These are phyloP conservation scores for Drosophila nigrodunni DNA, from an alignment of 1,140 invertebrate species.

Conservation along the genomic window DNA sequence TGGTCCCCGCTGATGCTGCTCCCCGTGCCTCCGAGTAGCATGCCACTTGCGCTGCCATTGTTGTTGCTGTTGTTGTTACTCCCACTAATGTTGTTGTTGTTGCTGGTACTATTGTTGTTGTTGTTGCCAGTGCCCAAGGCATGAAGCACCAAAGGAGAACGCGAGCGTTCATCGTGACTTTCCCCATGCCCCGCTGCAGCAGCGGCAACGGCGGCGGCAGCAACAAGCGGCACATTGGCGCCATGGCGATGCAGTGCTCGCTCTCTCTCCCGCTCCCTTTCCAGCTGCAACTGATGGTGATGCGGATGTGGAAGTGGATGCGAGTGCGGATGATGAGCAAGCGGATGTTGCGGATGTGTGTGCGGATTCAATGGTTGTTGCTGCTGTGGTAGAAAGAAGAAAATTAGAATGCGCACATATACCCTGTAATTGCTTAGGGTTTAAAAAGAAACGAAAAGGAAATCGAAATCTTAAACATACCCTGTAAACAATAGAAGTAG, in stretches of 20 bases:
- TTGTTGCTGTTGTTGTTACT: constrained; percentile 46
- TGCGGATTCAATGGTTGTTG: constrained; percentile 33
- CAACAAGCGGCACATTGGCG: constrained; percentile 24
- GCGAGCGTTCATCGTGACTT: constrained; percentile 72
- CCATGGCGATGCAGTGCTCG: constrained; percentile 43
- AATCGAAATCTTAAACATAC: too few species aligned
- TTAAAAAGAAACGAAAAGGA: too few species aligned
- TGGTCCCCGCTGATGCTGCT: constrained; percentile 80
- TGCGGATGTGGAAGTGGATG: constrained; percentile 39
- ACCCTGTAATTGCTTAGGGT: not conserved
- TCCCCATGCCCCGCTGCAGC: constrained; percentile 21
- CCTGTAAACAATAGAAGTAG: too few species aligned
- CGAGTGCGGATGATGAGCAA: constrained; percentile 6
- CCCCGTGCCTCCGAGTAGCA: constrained; percentile 63
- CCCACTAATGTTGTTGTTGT: constrained; percentile 33
- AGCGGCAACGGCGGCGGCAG: constrained; percentile 8
- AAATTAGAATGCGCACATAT: not conserved
- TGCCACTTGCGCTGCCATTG: constrained; percentile 43
- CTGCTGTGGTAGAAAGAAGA: not conserved
- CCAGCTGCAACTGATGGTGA: constrained; percentile 51
- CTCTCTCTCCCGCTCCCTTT: not conserved
- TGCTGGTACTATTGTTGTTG: constrained; percentile 33
- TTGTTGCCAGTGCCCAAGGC: constrained; percentile 41
- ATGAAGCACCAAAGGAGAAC: constrained; percentile 73
- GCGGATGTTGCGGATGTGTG: constrained; percentile 41